phyloP scores from a whole-genome alignment of 2,113 vertebrate species.

The Piaya cayana region DNA sequence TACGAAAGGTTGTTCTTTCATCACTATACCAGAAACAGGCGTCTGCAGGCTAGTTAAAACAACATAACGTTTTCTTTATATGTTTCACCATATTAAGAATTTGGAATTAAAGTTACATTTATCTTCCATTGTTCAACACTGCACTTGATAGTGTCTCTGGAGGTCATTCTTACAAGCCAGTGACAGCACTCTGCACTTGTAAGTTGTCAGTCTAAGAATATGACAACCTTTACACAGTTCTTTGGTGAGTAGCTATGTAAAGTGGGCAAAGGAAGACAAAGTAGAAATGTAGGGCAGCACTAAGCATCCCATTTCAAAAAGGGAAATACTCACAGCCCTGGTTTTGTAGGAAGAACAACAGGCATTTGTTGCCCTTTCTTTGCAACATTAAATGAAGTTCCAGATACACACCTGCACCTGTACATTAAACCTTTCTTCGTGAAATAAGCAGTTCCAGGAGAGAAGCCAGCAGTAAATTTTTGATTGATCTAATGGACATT shows the following conservation, averaged over 20 bases:
- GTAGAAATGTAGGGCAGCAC: not conserved
- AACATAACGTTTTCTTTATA: not conserved
- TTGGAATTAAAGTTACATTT: not conserved
- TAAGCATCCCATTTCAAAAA: not conserved
- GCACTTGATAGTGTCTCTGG: not conserved
- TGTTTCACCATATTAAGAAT: not conserved
- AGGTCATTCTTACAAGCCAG: not conserved
- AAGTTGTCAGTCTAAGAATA: not conserved
- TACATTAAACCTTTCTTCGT: not conserved
- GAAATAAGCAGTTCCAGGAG: not conserved
- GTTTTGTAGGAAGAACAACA: not conserved
- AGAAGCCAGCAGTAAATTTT: not conserved
- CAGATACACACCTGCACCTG: not conserved
- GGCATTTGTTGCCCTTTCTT: not conserved
- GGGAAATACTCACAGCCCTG: not conserved
- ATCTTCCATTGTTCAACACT: not conserved
- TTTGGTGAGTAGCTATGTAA: not conserved
- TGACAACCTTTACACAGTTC: not conserved
- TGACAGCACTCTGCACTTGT: not conserved
- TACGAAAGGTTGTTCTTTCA: not conserved
- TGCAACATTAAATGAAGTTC: not conserved
- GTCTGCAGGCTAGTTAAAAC: not conserved
- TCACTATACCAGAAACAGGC: not conserved
- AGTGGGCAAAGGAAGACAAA: not conserved
- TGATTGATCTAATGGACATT: not conserved